phyloP scores from a whole-genome alignment of 2,888 invertebrate species.

The Papilio protenor region DNA sequence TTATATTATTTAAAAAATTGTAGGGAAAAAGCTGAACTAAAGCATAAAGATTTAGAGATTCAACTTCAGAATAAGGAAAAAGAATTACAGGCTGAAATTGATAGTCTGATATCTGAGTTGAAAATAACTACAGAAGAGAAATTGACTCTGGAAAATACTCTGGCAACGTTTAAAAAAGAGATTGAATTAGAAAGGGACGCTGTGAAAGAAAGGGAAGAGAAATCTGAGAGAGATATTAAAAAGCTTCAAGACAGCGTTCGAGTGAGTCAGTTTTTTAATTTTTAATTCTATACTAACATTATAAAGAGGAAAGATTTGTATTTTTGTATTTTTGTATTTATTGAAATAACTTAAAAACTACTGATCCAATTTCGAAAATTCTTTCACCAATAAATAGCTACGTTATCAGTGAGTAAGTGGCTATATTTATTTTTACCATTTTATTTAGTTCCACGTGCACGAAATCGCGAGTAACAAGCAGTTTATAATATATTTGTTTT shows the following conservation, averaged over 20 bases:
- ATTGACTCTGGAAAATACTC: conserved; percentile 51
- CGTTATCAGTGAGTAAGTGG: too few species aligned
- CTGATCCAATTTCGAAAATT: too few species aligned
- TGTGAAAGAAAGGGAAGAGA: conserved; percentile 52
- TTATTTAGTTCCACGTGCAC: too few species aligned
- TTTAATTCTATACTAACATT: too few species aligned
- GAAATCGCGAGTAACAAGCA: background rate
- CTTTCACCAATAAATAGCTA: too few species aligned
- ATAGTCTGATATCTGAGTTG: conserved; percentile 60
- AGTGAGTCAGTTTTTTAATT: conserved; percentile 47
- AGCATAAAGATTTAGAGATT: conserved; percentile 48
- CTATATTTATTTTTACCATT: too few species aligned
- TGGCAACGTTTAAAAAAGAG: conserved; percentile 54
- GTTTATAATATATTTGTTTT: background rate
- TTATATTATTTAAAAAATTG: background rate
- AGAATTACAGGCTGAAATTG: conserved; percentile 57
- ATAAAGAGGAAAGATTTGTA: too few species aligned
- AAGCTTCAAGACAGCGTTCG: conserved; percentile 52
- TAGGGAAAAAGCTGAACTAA: conserved; percentile 44
- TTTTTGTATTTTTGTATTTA: too few species aligned
- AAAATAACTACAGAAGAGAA: conserved; percentile 54
- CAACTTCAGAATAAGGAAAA: conserved; percentile 50
- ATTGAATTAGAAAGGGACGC: conserved; percentile 52
- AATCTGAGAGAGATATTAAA: conserved; percentile 50
- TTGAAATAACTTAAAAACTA: too few species aligned